A percentile compares a stretch with the other conserved stretches of the same genome.
Evolutionary conservation across 2,888 invertebrate genomes (phyloP).

Genomic region (Macrophya alboannulata): DNA sequence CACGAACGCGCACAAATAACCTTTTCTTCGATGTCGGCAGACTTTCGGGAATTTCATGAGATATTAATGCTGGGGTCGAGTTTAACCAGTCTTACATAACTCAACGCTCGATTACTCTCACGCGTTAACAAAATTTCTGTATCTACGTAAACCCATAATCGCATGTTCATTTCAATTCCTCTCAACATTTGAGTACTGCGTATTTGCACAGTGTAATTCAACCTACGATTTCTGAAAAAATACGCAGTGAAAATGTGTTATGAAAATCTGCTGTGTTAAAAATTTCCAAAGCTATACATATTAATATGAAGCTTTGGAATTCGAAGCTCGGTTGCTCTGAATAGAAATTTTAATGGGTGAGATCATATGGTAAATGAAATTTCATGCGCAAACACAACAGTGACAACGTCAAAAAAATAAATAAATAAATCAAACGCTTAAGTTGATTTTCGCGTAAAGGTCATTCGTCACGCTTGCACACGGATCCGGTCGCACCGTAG

Average conservation of each 20-base stretch:
- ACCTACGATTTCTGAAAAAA: too few species aligned
- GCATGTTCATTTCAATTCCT: not conserved
- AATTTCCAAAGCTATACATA: not conserved
- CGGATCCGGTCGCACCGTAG: not conserved
- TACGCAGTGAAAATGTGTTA: too few species aligned
- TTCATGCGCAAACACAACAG: not conserved
- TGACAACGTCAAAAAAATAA: not conserved
- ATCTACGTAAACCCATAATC: not conserved
- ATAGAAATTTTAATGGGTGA: not conserved
- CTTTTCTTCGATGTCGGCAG: slow-evolving; percentile 4
- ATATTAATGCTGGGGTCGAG: slow-evolving; percentile 27
- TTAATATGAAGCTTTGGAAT: not conserved
- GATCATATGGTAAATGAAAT: not conserved
- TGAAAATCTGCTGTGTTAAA: not conserved
- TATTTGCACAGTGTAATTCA: not conserved
- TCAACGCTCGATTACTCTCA: not conserved
- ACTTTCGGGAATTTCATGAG: slow-evolving; percentile 30
- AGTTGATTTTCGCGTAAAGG: not conserved
- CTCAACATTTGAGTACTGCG: not conserved
- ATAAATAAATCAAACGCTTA: not conserved
- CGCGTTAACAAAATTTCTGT: not conserved
- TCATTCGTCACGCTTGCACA: slow-evolving; percentile 21
- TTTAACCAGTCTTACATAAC: slow-evolving; percentile 38
- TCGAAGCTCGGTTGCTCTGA: not conserved
- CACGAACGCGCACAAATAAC: not conserved